Evolutionary conservation across 2,888 invertebrate genomes (phyloP).

Genomic region (Idaea biselata): DNA sequence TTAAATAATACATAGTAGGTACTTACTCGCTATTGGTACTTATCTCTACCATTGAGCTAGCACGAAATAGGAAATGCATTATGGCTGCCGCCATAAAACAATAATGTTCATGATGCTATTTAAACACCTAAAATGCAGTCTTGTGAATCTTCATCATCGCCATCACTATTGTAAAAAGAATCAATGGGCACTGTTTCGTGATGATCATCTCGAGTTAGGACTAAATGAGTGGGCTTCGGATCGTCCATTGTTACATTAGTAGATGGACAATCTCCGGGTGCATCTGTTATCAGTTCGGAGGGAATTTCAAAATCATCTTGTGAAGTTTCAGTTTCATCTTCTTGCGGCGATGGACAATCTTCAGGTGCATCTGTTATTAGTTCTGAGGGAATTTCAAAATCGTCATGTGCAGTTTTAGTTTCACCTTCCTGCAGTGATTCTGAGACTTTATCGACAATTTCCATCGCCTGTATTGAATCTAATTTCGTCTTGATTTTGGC

Average conservation of each 20-base stretch:
- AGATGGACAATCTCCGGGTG: not conserved
- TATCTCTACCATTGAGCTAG: too few relatives aligned
- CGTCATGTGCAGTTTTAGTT: not conserved
- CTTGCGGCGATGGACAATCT: not conserved
- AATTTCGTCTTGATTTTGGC: not conserved
- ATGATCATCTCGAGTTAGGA: constrained; percentile 17
- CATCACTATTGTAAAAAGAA: constrained; percentile 2
- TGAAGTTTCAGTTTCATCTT: not conserved
- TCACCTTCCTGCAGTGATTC: not conserved
- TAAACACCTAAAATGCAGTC: constrained; percentile 49
- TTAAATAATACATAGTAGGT: too few relatives aligned
- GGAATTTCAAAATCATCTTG: not conserved
- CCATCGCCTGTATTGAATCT: not conserved
- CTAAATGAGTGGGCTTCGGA: constrained; percentile 14
- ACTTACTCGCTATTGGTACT: too few relatives aligned
- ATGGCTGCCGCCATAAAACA: too few relatives aligned
- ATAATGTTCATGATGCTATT: constrained; percentile 6
- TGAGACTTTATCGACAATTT: too few relatives aligned
- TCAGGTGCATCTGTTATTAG: not conserved
- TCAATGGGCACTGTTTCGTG: constrained; percentile 12
- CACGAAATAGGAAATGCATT: too few relatives aligned
- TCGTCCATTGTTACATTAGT: not conserved
- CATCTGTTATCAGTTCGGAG: not conserved
- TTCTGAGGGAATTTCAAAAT: not conserved
- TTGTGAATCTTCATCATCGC: constrained; percentile 26